Evolutionary conservation across 2,113 vertebrate genomes (phyloP).

Genomic region (Brachyhypopomus occidentalis): DNA sequence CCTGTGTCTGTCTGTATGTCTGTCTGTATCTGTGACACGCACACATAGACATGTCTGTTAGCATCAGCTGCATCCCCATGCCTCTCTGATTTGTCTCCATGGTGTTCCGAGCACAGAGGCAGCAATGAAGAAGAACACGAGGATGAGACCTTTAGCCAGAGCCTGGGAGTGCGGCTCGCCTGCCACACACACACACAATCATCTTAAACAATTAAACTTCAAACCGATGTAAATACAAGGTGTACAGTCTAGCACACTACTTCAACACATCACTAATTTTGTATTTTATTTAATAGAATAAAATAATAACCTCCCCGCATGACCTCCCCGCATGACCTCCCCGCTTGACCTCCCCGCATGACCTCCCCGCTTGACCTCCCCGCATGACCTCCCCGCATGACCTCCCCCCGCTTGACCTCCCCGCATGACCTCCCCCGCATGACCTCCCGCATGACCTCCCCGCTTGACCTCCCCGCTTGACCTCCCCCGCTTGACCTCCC

Average conservation of each 20-base stretch:
- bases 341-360: slow-evolving; percentile 21
- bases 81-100: slow-evolving; percentile 75
- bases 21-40: not conserved
- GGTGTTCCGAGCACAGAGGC: slow-evolving; percentile 77
- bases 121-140: slow-evolving; percentile 76
- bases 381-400: too few relatives aligned
- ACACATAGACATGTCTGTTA: slow-evolving; percentile 12
- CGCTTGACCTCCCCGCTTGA: slow-evolving; percentile 26
- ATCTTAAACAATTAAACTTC: too few relatives aligned
- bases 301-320: too few relatives aligned
- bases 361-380: too few relatives aligned
- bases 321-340: too few relatives aligned
- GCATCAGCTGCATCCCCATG: slow-evolving; percentile 52
- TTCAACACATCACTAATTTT: not conserved
- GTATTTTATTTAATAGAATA: not conserved
- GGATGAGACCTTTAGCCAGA: slow-evolving; percentile 82
- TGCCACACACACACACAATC: slow-evolving; percentile 62
- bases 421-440: too few relatives aligned
- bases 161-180: slow-evolving; percentile 83
- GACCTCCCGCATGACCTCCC: too few relatives aligned
- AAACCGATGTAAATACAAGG: too few relatives aligned
- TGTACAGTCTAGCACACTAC: not conserved
- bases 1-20: too few relatives aligned
- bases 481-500: too few relatives aligned
- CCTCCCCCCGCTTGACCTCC: slow-evolving; percentile 36